Evolutionary conservation across 2,797 vertebrate genomes (phyloP).

Genomic region (Myotis myotis): DNA sequence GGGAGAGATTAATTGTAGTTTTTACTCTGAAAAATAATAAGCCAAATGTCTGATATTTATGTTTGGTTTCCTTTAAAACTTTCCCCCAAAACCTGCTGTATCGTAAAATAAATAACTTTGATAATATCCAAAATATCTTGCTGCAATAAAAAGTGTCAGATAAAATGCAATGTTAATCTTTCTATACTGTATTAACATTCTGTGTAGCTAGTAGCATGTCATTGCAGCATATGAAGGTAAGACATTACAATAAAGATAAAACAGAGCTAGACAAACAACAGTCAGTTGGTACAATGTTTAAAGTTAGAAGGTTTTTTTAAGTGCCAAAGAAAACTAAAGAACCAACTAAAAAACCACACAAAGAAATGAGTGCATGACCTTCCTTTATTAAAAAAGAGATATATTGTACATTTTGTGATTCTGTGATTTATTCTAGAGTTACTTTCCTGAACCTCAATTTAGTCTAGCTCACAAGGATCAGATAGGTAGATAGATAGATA

Average conservation of each 20-base stretch:
- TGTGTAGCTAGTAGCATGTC: constrained; percentile 39
- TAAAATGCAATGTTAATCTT: constrained; percentile 70
- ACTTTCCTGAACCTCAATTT: neutral
- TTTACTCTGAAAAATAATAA: constrained; percentile 73
- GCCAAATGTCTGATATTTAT: constrained; percentile 60
- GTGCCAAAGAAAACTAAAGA: neutral
- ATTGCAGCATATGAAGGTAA: neutral
- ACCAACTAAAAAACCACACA: neutral
- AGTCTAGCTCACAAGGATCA: neutral
- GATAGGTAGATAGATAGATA: neutral
- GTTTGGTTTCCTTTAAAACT: constrained; percentile 67
- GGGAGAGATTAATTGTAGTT: constrained; percentile 73
- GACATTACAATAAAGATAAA: constrained; percentile 18
- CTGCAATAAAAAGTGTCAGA: constrained; percentile 71
- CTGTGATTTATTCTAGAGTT: neutral
- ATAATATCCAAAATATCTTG: constrained; percentile 62
- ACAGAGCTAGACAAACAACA: constrained; percentile 16
- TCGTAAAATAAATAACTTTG: constrained; percentile 67
- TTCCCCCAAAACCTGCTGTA: constrained; percentile 54
- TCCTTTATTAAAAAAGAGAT: neutral
- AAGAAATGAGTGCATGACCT: neutral
- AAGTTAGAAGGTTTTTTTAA: neutral
- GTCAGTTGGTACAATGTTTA: neutral
- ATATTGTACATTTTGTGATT: accelerated
- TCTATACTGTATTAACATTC: constrained; percentile 65